Evolutionary conservation across 2,888 invertebrate genomes (phyloP).

Genomic region (Cheilosia grossa): DNA sequence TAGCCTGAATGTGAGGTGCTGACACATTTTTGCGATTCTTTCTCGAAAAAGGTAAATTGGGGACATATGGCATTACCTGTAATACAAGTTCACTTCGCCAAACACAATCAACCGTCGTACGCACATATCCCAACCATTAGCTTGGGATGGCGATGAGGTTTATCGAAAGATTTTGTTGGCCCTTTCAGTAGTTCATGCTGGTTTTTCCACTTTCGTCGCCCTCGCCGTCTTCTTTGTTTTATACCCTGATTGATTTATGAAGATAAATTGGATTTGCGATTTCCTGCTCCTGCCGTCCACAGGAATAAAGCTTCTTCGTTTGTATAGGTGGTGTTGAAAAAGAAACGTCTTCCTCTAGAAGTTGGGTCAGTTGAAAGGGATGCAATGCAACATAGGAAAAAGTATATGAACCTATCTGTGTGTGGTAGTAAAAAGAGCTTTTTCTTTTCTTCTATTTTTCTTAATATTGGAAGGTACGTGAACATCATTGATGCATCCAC

Average conservation of each 20-base stretch:
- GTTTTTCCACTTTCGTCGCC: constrained; percentile 13
- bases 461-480: too few relatives aligned
- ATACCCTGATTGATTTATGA: constrained; percentile 33
- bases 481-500: too few relatives aligned
- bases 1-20: not conserved
- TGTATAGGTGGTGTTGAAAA: too few relatives aligned
- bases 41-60: not conserved
- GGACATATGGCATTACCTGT: not conserved
- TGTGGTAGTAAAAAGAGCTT: too few relatives aligned
- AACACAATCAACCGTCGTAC: constrained; percentile 9
- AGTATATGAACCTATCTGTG: too few relatives aligned
- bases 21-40: not conserved
- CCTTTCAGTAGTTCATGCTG: constrained; percentile 17
- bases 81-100: not conserved
- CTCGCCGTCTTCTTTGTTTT: constrained; percentile 26
- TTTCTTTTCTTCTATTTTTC: too few relatives aligned
- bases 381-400: too few relatives aligned
- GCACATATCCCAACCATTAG: not conserved
- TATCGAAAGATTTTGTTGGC: constrained; percentile 13
- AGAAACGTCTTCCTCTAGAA: too few relatives aligned
- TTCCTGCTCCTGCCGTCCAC: constrained; percentile 11
- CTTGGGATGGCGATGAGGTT: constrained; percentile 7
- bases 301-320: not conserved
- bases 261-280: constrained; percentile 37
- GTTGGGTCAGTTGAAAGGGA: too few relatives aligned